Percentiles rank a stretch among this genome's conserved stretches.
Conservation (phyloP, 2,797 vertebrate species). For the Cirrhinus mrigala region DNA sequence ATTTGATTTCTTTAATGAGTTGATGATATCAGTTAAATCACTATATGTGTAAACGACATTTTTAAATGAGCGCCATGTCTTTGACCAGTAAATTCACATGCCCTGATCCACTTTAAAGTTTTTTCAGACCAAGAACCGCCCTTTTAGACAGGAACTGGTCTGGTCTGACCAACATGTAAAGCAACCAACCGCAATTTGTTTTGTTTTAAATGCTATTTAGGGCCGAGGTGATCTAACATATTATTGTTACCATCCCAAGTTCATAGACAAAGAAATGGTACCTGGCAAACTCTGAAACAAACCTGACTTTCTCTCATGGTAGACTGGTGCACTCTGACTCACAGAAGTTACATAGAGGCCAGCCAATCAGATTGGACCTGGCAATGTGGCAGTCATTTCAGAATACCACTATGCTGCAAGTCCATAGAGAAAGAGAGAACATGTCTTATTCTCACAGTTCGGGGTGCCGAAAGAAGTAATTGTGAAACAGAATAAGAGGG, state of each 20-base stretch:
- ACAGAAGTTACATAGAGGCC: not conserved
- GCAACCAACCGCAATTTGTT: not conserved
- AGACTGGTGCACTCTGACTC: not conserved
- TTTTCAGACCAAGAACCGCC: not conserved
- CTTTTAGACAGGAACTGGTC: not conserved
- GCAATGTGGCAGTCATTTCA: slow-evolving; percentile 7
- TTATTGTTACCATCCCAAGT: not conserved
- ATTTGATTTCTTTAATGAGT: not conserved
- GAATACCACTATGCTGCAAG: not conserved
- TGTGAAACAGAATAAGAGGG: slow-evolving; percentile 34
- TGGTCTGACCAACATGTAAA: slow-evolving; percentile 7
- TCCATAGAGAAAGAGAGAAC: not conserved
- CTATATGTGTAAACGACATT: not conserved
- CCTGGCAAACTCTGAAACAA: not conserved
- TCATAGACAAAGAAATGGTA: not conserved
- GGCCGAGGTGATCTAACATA: not conserved
- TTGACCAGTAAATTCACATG: not conserved
- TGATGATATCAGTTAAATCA: not conserved
- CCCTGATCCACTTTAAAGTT: not conserved
- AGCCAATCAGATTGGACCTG: slow-evolving; percentile 9
- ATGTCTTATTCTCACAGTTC: slow-evolving; percentile 14
- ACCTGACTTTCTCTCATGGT: not conserved
- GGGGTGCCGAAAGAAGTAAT: slow-evolving; percentile 2
- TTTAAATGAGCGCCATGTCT: not conserved
- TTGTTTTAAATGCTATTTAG: not conserved